Evolutionary conservation across 2,888 invertebrate species (phyloP), one percentile per base, ranked within the genome.

Genomic region (Cosmopolites sordidus): DNA sequence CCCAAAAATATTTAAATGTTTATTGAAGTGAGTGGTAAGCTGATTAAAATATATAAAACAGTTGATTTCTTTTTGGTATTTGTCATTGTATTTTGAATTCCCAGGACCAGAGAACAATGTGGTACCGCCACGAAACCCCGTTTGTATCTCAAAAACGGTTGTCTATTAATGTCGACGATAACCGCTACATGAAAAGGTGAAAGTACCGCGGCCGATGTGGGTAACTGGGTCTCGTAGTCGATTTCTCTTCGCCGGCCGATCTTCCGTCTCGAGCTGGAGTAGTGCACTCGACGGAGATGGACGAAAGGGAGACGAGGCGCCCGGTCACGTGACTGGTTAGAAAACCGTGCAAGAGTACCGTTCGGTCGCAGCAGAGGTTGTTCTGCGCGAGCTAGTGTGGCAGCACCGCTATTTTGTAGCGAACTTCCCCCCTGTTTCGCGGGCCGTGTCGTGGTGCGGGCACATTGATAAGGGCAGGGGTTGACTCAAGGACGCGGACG

Each of bases 131-230:
- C 22, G 22, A 22, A 22, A 22, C 22, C 22, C 22, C 22, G 22
- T 22, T 5, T 8, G 22, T 22, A 22, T 22, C 22, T 22, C 22
- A 8, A 22, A 22, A 22, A 22, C 22, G 22, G 22, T 22, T 8
- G 22, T 22, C 22, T 22, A 22, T 22, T 22, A 22, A 15, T 18
- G 22, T 17, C 37, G 29, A 47, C 51, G 49, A 33, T 12, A 33
- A 12, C 33, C 33, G 33, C 33, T 11, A 11, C 33, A 12, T 11
- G 33, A 56, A 63, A 58, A 69, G 72, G 73, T 73, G 74, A 74
- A 74, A 74, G 74, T 73, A 65, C 64, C 63, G 61, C 59, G 60
- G 58, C 16, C 17, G 48, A 73, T 72, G 69, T 74, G 72, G 73
- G 74, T 74, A 73, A 73, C 65, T 73, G 67, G 73, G 74, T 66